Base-by-base conservation (phyloP, 2,797 vertebrate genomes). In the Echiichthys vipera region DNA sequence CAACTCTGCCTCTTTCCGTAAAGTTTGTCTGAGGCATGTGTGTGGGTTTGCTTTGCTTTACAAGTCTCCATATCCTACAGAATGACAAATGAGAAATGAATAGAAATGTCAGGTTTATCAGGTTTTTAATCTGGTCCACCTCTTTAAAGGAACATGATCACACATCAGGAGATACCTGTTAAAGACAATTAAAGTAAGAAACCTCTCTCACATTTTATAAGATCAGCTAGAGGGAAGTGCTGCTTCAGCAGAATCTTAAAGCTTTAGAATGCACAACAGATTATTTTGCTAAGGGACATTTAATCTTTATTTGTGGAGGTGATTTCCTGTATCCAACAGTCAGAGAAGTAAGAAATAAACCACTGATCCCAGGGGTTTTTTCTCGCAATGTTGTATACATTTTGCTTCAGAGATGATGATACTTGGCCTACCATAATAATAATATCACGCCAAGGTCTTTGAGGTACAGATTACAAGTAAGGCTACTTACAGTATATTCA, bases 51-150 rank as follows among this genome's bases (percentile, higher is more conserved):
- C 46, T 15, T 50, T 47, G 13, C 22, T 54, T 59, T 43, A 51
- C 17, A 67, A 45, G 40, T 50, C 10, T 40, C 17, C 34, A 34
- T 46, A n/a, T 80, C 56, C 29, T 62, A 50, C 27, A 32, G 39
- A 36, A 54, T n/a, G 36, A 59, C 54, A 36, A 25, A 12, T n/a
- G 27, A 13, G 18, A 25, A 37, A 51, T 46, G 15, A 65, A 72
- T 55, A 46, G 24, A 63, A 59, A 70, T 66, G 74, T 73, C 59
- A 65, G 50, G 68, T 53, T 79, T 55, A 57, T 66, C 57, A 58
- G 30, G 32, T 67, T 74, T 61, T 53, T 58, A 86, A 76, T 71
- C 72, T 57, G 47, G 45, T 77, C 56, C 62, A 34, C 56, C 32
- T 36, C 51, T 66, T 65, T 72, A 43, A 61, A 57, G 37, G 61